These are phyloP conservation scores for Phenacoccus solenopsis DNA, from an alignment of 1,140 invertebrate species.

Conservation along the genomic window DNA sequence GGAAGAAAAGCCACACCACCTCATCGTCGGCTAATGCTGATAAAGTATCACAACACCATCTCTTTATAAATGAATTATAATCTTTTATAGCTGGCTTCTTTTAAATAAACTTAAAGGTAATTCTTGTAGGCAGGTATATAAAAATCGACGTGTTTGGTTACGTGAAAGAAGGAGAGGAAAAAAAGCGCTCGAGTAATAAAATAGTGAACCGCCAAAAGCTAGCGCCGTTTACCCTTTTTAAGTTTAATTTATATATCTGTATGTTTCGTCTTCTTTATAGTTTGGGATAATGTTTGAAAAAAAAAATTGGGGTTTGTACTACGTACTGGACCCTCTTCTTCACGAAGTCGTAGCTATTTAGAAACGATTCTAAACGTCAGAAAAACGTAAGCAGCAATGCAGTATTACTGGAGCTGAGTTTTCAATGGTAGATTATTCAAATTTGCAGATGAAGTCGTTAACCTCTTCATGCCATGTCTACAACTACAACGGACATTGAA, in stretches of 20 bases:
- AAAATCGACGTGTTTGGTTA: conserved; percentile 12
- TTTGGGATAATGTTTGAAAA: too few relatives aligned
- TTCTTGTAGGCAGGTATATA: conserved; percentile 2
- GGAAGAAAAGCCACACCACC: conserved; percentile 12
- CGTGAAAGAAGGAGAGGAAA: background rate
- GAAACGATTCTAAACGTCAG: background rate
- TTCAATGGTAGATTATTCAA: too few relatives aligned
- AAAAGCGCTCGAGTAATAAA: background rate
- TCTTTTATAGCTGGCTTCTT: background rate
- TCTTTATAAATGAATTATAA: conserved; percentile 16
- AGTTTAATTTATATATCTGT: background rate
- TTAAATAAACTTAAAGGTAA: conserved; percentile 8
- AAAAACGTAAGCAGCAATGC: too few relatives aligned
- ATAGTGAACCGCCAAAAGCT: background rate
- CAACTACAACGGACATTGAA: too few relatives aligned
- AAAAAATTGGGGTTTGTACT: too few relatives aligned
- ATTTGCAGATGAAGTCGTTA: too few relatives aligned
- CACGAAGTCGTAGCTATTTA: background rate
- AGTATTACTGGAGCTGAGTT: too few relatives aligned
- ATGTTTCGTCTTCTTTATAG: background rate
- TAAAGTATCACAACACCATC: conserved; percentile 14
- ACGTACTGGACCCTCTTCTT: too few relatives aligned
- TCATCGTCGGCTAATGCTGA: conserved; percentile 7
- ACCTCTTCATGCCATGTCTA: too few relatives aligned
- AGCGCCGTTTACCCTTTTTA: background rate